Evolutionary conservation across 2,113 vertebrate genomes (phyloP), one percentile per base, ranked within the genome.

Genomic region (Chaetura pelagica): DNA sequence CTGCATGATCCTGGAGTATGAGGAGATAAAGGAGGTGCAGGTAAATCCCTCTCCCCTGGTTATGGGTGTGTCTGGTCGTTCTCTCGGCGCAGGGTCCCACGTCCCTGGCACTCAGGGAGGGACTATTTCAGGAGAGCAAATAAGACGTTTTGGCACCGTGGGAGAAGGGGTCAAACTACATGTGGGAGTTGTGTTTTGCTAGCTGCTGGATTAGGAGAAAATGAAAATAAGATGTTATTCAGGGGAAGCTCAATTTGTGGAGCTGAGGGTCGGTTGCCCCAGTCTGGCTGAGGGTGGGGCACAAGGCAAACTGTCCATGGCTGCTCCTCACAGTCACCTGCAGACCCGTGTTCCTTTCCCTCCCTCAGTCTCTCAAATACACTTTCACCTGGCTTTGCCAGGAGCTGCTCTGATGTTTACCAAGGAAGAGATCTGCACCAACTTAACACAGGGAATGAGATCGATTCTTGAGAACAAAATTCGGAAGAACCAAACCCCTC

Each of bases 311-410:
- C 27, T 3, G 21, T 57, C 67, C 54, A 17, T 1, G 2, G 10
- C 44, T 0, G 3, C 84, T 49, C 7, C 51, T 66, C 1, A 1
- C 64, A 35, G 58, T 46, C 61, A 7, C 1, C 0, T 30, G 9
- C 2, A 1, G 29, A 8, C 1, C 1, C 9, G 3, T 1, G 1
- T 0, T 38, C 64, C 35, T 62, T 38, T 72, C 16, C 4, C 54
- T 69, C 15, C 20, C 52, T 76, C 23, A 1, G 10, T 13, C 20
- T 59, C 29, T 49, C 55, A 30, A 7, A 55, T 10, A 24, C 32
- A 1, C 35, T 64, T 69, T 12, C 32, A 8, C 42, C 26, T 23
- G 15, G 20, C 51, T 66, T 52, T 61, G 26, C 42, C 13, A 7
- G 61, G 38, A 81, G 32, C 44, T 63, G 44, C 4, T 52, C 34